phyloP scores from a whole-genome alignment of 2,113 vertebrate genomes.

The Dipodomys merriami region DNA sequence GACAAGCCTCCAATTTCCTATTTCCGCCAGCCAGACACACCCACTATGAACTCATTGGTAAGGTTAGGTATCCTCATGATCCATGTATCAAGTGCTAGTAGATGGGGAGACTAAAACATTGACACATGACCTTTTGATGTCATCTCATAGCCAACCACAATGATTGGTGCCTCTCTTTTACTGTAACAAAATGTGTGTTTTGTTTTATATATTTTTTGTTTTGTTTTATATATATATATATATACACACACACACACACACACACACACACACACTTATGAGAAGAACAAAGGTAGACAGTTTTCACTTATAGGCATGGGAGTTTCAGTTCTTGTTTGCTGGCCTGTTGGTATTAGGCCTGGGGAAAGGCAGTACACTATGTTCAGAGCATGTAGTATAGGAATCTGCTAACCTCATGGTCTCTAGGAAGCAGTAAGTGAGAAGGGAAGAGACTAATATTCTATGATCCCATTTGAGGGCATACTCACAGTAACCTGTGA shows the following conservation, averaged over 20 bases:
- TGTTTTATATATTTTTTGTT: too few relatives aligned
- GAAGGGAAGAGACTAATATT: background rate
- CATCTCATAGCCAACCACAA: too few relatives aligned
- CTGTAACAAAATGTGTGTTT: background rate
- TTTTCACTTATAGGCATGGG: background rate
- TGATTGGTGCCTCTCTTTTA: background rate
- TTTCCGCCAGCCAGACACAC: background rate
- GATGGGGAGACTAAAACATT: background rate
- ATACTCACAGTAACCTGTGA: background rate
- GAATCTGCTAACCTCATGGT: background rate
- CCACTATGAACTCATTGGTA: too few relatives aligned
- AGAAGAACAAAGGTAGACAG: too few relatives aligned
- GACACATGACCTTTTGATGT: background rate
- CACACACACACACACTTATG: too few relatives aligned
- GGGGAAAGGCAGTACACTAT: background rate
- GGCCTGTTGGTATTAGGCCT: background rate
- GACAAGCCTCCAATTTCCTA: background rate
- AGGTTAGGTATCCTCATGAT: background rate
- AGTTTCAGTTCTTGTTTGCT: background rate
- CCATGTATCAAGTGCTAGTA: background rate
- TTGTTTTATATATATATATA: too few relatives aligned
- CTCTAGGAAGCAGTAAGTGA: background rate
- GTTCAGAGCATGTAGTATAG: background rate
- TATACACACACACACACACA: too few relatives aligned
- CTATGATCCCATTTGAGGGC: background rate